Base-by-base conservation (phyloP, 2,797 vertebrate species). In the Anomalospiza imberbis region DNA sequence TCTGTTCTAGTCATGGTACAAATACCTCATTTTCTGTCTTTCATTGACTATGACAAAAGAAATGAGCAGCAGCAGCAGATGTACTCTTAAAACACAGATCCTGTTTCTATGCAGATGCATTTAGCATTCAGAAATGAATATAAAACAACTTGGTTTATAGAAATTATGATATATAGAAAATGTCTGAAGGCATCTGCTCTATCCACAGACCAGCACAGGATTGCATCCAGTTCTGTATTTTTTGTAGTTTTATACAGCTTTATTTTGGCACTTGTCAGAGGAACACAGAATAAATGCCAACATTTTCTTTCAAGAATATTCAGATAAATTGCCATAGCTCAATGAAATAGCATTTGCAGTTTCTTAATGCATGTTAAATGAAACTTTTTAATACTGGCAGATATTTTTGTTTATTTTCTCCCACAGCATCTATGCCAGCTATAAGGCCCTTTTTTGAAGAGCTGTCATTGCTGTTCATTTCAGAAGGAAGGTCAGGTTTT, bases 21-120 rank as follows among this genome's bases (percentile, higher is more conserved):
- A 91, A 89, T 88, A 81, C 47, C 85, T 95, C 76, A 86, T 94
- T 91, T 96, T 95, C 89, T 76, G 65, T 85, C 89, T 95, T 92
- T 86, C 85, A 94, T 75, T 93, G 93, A 79, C 73, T 81, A 22
- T 79, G 91, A 94, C 92, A 97, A 95, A 96, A 92, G 76, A 79
- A 94, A 96, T 70, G 24, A 94, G 67, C 78, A 91, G 57, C 79
- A 85, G 78, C 72, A 75, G 94, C 96, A 93, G 94, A 95, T 96
- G 92, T 81, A 90, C 79, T 93, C 79, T 93, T 96, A 94, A 96
- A 96, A 86, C 63, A 93, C 67, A 84, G 73, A 84, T 77, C 85
- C 94, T 89, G 70, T 86, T 96, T 94, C 89, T 79, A 57, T 92
- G 89, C 91, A 95, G 95, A 93, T 93, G 91, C 85, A 78, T 76